A percentile compares a stretch with the other conserved stretches of the same genome.
Conservation (phyloP, 2,113 vertebrate species). For the Catharus minimus region DNA sequence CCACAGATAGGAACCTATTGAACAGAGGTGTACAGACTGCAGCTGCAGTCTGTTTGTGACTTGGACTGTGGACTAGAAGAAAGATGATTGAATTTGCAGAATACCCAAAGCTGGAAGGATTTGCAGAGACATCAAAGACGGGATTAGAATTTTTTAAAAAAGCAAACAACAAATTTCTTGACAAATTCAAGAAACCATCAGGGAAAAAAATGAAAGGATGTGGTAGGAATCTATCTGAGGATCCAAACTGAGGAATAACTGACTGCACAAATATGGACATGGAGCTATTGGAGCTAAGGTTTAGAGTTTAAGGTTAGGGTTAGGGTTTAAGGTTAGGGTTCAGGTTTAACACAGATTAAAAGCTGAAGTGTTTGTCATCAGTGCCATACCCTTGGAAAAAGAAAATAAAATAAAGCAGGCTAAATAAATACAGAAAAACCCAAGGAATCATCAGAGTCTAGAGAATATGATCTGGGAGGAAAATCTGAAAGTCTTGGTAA, state of each 20-base stretch:
- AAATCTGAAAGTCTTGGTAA: not conserved
- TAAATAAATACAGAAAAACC: constrained; percentile 26
- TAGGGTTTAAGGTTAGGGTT: not conserved
- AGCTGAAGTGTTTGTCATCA: constrained; percentile 9
- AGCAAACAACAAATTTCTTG: not conserved
- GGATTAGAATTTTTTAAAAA: not conserved
- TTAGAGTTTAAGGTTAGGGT: not conserved
- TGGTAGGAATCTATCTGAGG: not conserved
- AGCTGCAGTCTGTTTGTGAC: not conserved
- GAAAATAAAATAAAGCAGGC: not conserved
- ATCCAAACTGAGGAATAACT: constrained; percentile 6
- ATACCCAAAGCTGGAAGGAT: not conserved
- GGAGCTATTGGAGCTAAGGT: constrained; percentile 14
- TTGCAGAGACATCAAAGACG: not conserved
- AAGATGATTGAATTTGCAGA: not conserved
- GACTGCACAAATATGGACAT: constrained; percentile 24
- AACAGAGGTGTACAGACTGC: not conserved
- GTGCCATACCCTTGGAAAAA: not conserved
- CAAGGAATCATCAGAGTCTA: not conserved
- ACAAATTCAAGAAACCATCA: constrained; percentile 4
- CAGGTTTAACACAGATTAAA: not conserved
- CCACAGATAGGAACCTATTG: not conserved
- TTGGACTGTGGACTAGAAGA: not conserved
- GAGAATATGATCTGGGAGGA: not conserved
- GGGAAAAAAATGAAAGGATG: not conserved